Evolutionary conservation across 2,113 vertebrate species (phyloP), one percentile per base, ranked within the genome.

Genomic region (Orthochromis indermauri): DNA sequence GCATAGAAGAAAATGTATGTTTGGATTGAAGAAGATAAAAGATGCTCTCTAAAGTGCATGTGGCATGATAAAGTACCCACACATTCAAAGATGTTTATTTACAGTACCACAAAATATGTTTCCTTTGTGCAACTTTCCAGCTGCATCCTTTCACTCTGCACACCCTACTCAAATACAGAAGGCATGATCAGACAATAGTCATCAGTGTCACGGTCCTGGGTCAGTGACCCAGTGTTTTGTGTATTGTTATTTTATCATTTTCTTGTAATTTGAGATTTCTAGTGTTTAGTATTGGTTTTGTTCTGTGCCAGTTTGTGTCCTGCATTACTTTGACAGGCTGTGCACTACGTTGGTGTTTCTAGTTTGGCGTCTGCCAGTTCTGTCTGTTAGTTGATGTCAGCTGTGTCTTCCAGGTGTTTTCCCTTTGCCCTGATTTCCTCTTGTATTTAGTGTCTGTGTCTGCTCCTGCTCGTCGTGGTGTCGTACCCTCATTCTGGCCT

Each of bases 91-190:
- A 19, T 19, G 31, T 35, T 63, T 63, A 5, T 63, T 63, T 35
- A 63, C 4, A 63, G 31, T 63, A 63, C 31, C 2, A 63, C 59
- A 63, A n/a, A 63, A 35, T 7, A 63, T 63, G 59, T 63, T n/a
- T 63, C 6, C 59, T 63, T 63, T 35, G 59, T 33, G 59, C 59
- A 63, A 63, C 31, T 63, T 63, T 63, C 28, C 28, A 63, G 9
- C 28, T 33, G 59, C 1, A 19, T 33, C 31, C 17, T 63, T 35
- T 63, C 31, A 7, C 59, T 63, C 59, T 63, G 59, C 16, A 35
- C 6, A 3, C 1, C 31, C 17, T 35, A 63, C 31, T 63, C 2
- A 63, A 63, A 35, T 35, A 63, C 31, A 63, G 59, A 63, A 35
- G 31, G 17, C 17, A 63, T 63, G 59, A 63, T 63, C 31, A 35